Conservation (phyloP, 2,113 vertebrate genomes). For the Anoplopoma fimbria region DNA sequence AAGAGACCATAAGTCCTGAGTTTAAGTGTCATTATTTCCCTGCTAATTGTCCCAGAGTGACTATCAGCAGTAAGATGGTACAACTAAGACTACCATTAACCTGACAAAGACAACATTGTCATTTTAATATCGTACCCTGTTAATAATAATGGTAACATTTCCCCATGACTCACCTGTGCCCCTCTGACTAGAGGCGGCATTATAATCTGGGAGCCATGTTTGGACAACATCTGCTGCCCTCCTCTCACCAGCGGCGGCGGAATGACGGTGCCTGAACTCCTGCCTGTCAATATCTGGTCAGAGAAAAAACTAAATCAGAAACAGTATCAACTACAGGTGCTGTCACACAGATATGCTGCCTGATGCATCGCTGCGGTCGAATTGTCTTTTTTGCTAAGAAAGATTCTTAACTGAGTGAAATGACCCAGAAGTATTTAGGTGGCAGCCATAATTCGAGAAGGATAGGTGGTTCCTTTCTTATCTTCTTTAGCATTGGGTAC, state of each 20-base stretch:
- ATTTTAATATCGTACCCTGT: neutral
- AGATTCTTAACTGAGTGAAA: neutral
- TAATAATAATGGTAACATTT: neutral
- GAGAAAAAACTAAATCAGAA: constrained; percentile 4
- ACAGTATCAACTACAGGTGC: neutral
- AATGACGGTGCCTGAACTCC: constrained; percentile 88
- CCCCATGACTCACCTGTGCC: constrained; percentile 87
- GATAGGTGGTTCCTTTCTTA: neutral
- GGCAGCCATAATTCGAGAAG: neutral
- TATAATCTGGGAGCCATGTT: constrained; percentile 91
- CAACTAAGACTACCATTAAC: neutral
- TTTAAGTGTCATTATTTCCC: constrained; percentile 27
- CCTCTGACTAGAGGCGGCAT: constrained; percentile 96
- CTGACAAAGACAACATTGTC: neutral
- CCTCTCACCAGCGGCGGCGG: constrained; percentile 94
- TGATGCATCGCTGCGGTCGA: neutral
- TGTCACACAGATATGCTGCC: neutral
- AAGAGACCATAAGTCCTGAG: constrained; percentile 56
- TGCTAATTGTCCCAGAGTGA: constrained; percentile 25
- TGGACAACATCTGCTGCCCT: constrained; percentile 89
- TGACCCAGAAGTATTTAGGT: neutral
- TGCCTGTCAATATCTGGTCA: constrained; percentile 82
- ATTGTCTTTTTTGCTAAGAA: neutral
- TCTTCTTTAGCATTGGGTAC: neutral
- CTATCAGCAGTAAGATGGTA: neutral